Base-by-base conservation (phyloP, 2,113 vertebrate genomes). In the Megaptera novaeangliae region DNA sequence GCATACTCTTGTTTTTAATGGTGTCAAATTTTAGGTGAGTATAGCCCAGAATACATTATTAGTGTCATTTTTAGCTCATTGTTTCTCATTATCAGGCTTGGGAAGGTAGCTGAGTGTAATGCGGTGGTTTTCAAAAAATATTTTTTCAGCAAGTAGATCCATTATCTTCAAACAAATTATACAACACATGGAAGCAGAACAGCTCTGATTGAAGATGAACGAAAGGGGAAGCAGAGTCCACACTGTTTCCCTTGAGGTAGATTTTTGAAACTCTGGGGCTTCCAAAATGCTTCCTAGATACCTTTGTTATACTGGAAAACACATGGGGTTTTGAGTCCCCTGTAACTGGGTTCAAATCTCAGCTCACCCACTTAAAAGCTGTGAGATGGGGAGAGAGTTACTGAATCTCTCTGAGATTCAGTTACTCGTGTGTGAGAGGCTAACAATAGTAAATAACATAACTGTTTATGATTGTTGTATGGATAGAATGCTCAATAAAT, bases 321-420 rank as follows among this genome's bases (percentile, higher is more conserved):
- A 89, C 69, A 8, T 25, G 46, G 52, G 52, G 7, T 72, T 81
- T 88, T 95, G 41, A 92, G 80, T 77, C n/a, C 21, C 39, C 52
- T 63, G n/a, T 34, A 95, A 85, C 61, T 68, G 39, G n/a, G 29
- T 89, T 94, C 72, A 97, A 90, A 92, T 83, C 46, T 91, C 66
- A 85, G 52, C 18, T 96, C n/a, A 63, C 25, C 8, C 10, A 31
- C 31, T 94, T 93, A 87, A 14, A 91, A 80, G 2, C 69, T 75
- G 14, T 66, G n/a, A 29, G 93, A 82, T 63, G 63, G 13, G 91
- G 25, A 59, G 72, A 89, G 61, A 82, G 49, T 81, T 64, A 74
- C 21, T 64, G 86, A 92, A 92, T 90, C 59, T 87, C 68, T 74
- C 52, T 86, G 63, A 80, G 68, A 80, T 85, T 95, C 63, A 92